Conservation (phyloP, 1,140 invertebrate genomes). For the Drosophila kurseongensis region DNA sequence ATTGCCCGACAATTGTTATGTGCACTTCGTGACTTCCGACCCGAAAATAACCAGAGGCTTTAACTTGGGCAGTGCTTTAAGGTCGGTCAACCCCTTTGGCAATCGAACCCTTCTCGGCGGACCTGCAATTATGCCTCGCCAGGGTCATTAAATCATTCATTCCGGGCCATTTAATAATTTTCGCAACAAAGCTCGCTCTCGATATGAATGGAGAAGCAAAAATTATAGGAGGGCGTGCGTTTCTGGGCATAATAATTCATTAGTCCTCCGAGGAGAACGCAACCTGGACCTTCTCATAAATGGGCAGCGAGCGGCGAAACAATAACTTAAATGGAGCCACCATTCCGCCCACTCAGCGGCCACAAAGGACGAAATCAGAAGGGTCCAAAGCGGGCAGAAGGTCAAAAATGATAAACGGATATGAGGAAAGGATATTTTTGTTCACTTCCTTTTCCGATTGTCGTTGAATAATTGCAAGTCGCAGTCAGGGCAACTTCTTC, state of each 20-base stretch:
- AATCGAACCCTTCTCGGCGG: conserved; percentile 53
- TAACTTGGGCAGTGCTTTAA: conserved; percentile 35
- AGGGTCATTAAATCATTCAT: conserved; percentile 83
- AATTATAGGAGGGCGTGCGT: conserved; percentile 53
- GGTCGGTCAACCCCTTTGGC: conserved; percentile 53
- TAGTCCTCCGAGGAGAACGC: conserved; percentile 35
- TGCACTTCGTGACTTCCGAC: conserved; percentile 52
- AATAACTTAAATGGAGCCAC: conserved; percentile 70
- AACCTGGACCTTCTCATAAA: conserved; percentile 60
- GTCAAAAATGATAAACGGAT: conserved; percentile 84
- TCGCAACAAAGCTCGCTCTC: conserved; percentile 49
- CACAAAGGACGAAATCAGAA: conserved; percentile 48
- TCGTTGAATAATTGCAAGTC: conserved; percentile 79
- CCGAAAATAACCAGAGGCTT: conserved; percentile 1
- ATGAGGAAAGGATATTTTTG: conserved; percentile 77
- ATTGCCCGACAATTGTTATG: conserved; percentile 73
- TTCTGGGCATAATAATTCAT: conserved; percentile 72
- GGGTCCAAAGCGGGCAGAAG: conserved; percentile 65
- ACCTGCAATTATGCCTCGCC: conserved; percentile 67
- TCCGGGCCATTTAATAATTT: conserved; percentile 83
- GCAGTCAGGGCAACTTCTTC: conserved; percentile 3
- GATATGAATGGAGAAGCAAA: conserved; percentile 2
- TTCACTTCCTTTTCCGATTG: conserved; percentile 63
- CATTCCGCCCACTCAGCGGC: conserved; percentile 22
- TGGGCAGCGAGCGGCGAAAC: conserved; percentile 49